phyloP scores from a whole-genome alignment of 2,113 vertebrate species.

The Rhinichthys klamathensis region DNA sequence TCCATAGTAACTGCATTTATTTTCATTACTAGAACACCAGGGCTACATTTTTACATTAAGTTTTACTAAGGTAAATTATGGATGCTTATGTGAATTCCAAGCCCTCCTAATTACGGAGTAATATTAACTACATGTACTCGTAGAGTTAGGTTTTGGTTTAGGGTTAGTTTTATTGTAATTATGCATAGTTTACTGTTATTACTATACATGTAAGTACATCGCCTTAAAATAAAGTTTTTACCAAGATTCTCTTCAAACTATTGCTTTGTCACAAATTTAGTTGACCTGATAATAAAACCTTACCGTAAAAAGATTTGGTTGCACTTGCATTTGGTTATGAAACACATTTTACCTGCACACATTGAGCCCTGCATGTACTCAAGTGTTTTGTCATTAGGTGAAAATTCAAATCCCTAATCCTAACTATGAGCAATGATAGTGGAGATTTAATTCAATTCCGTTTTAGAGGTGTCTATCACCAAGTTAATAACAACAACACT shows the following conservation, averaged over 20 bases:
- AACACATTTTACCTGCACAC: background rate
- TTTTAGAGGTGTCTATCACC: background rate
- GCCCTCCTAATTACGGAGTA: background rate
- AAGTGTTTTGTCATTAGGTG: background rate
- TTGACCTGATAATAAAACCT: background rate
- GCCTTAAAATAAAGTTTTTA: too few species aligned
- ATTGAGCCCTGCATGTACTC: background rate
- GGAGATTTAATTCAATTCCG: background rate
- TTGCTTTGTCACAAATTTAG: too few species aligned
- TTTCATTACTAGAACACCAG: background rate
- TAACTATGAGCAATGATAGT: background rate
- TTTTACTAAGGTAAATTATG: background rate
- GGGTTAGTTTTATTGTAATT: too few species aligned
- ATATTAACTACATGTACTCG: too few species aligned
- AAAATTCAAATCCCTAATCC: background rate
- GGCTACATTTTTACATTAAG: background rate
- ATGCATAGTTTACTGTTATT: too few species aligned
- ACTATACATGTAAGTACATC: too few species aligned
- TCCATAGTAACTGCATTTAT: background rate
- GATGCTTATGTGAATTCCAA: background rate
- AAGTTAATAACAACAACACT: background rate
- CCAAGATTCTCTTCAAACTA: too few species aligned
- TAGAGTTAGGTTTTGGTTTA: too few species aligned
- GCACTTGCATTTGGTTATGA: background rate
- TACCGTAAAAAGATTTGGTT: too few species aligned